Evolutionary conservation across 2,797 vertebrate genomes (phyloP).

Genomic region (Thaleichthys pacificus): DNA sequence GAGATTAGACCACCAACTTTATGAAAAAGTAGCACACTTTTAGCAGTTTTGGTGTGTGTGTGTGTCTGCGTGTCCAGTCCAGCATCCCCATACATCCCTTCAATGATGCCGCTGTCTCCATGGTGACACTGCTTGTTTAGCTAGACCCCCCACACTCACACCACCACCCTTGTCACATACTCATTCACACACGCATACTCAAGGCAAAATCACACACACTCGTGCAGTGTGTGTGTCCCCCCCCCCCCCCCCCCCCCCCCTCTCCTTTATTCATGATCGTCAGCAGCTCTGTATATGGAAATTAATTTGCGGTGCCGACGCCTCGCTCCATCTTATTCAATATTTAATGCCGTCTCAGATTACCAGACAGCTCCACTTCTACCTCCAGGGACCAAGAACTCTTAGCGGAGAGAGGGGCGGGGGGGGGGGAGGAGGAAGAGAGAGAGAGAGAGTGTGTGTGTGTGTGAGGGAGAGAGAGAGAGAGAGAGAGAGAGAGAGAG

Average conservation of each 20-base stretch:
- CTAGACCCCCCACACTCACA: conserved; percentile 7
- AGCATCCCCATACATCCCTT: conserved; percentile 34
- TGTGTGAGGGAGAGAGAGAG: background rate
- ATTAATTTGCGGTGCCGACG: conserved; percentile 59
- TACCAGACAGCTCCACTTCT: conserved; percentile 54
- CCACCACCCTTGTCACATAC: conserved; percentile 17
- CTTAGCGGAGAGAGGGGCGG: background rate
- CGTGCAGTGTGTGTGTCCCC: conserved; percentile 25
- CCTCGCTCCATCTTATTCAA: conserved; percentile 58
- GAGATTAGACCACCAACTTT: background rate
- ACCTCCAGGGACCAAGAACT: conserved; percentile 42
- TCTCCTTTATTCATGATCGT: conserved; percentile 43
- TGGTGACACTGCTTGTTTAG: conserved; percentile 61
- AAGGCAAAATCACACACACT: conserved; percentile 38
- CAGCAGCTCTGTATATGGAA: conserved; percentile 46
- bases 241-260: background rate
- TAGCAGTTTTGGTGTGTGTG: background rate
- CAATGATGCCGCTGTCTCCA: conserved; percentile 65
- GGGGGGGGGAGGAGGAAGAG: background rate
- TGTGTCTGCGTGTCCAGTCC: conserved; percentile 25
- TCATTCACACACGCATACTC: conserved; percentile 24
- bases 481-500: background rate
- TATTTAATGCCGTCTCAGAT: conserved; percentile 67
- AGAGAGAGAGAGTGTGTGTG: background rate
- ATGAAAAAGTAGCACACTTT: background rate